A percentile compares a stretch with the other conserved stretches of the same genome.
These are phyloP conservation scores for Heterodera carotae DNA, from an alignment of 1,140 invertebrate genomes.

Conservation along the genomic window DNA sequence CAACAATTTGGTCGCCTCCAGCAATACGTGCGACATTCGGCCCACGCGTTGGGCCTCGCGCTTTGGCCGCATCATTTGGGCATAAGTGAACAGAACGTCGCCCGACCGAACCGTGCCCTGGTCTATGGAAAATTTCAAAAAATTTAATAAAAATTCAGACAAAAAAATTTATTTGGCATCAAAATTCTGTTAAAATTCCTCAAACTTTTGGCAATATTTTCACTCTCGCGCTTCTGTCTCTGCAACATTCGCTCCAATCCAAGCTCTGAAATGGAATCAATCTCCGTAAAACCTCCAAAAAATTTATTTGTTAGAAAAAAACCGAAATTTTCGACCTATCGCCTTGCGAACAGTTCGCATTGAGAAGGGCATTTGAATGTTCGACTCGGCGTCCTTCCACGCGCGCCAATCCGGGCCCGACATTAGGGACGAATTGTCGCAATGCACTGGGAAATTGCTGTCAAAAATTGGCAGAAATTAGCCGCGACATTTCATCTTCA, in stretches of 20 bases:
- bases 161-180: conserved; percentile 17
- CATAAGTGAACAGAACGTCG: conserved; percentile 62
- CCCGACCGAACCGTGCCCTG: conserved; percentile 47
- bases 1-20: conserved; percentile 61
- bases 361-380: conserved; percentile 53
- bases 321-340: conserved; percentile 36
- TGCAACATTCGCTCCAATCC: conserved; percentile 31
- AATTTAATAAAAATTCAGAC: too few relatives aligned
- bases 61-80: conserved; percentile 64
- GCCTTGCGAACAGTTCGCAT: conserved; percentile 50
- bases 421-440: conserved; percentile 44
- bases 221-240: conserved; percentile 38
- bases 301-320: background rate
- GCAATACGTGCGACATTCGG: conserved; percentile 52
- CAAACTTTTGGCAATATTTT: conserved; percentile 53
- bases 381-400: conserved; percentile 48
- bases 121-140: conserved; percentile 34
- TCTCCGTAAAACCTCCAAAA: background rate
- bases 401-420: conserved; percentile 29
- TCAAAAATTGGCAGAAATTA: background rate
- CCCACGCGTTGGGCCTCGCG: conserved; percentile 53
- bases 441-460: conserved; percentile 52
- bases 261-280: background rate
- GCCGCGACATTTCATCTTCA: too few relatives aligned
- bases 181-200: conserved; percentile 17